Percentiles rank a stretch among this genome's conserved stretches.
Evolutionary conservation across 2,888 invertebrate species (phyloP).

Genomic region (Clanis bilineata): DNA sequence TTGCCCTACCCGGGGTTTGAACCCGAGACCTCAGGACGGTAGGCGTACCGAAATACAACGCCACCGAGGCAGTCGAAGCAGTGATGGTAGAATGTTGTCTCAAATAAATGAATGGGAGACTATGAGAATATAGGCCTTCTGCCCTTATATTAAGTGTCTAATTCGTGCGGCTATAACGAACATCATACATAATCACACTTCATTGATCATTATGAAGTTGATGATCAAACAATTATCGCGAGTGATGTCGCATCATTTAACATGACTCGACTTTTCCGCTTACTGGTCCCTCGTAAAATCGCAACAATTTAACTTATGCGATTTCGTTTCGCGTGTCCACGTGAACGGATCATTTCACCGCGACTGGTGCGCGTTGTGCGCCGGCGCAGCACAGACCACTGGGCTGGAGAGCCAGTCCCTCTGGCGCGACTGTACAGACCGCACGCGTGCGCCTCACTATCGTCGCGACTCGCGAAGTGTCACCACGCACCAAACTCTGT

Average conservation of each 20-base stretch:
- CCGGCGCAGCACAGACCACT: constrained; percentile 1
- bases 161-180: too few relatives aligned
- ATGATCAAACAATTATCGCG: background rate
- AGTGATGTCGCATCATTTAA: background rate
- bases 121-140: too few relatives aligned
- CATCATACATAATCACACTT: too few relatives aligned
- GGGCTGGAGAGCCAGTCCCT: constrained; percentile 43
- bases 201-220: background rate
- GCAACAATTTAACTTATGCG: constrained; percentile 50
- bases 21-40: too few relatives aligned
- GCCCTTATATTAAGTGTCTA: too few relatives aligned
- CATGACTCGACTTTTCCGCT: constrained; percentile 43
- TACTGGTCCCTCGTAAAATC: constrained; percentile 40
- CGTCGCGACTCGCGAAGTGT: constrained; percentile 44
- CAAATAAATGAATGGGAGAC: too few relatives aligned
- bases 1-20: too few relatives aligned
- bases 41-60: too few relatives aligned
- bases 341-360: constrained; percentile 52
- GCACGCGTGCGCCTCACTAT: constrained; percentile 42
- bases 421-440: constrained; percentile 44
- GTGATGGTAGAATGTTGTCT: too few relatives aligned
- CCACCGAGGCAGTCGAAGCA: too few relatives aligned
- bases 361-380: constrained; percentile 28
- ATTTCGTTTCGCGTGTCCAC: constrained; percentile 44
- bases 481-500: constrained; percentile 54